A percentile compares a stretch with the other conserved stretches of the same genome.
These are phyloP conservation scores for Hololepta plana DNA, from an alignment of 2,888 invertebrate genomes.

Conservation along the genomic window DNA sequence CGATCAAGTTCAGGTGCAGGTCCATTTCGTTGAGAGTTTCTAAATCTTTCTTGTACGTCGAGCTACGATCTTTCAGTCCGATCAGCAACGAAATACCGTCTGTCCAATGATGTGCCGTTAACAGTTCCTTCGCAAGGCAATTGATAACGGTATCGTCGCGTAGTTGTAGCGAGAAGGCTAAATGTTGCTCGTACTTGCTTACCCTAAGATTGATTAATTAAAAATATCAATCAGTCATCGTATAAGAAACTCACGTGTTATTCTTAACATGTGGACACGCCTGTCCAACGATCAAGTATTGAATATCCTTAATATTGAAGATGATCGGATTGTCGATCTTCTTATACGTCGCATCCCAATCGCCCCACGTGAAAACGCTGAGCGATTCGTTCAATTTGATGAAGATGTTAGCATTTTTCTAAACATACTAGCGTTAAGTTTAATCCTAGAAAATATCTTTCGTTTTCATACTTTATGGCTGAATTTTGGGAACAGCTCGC, in stretches of 20 bases:
- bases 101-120: conserved; percentile 20
- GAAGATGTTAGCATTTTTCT: not conserved
- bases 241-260: conserved; percentile 14
- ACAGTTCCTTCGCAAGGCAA: conserved; percentile 19
- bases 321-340: not conserved
- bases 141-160: conserved; percentile 17
- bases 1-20: conserved; percentile 19
- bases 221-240: not conserved
- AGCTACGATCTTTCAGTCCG: conserved; percentile 16
- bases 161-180: conserved; percentile 20
- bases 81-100: conserved; percentile 20
- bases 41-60: conserved; percentile 18
- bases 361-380: too few relatives aligned
- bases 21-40: conserved; percentile 22
- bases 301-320: conserved; percentile 12
- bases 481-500: conserved; percentile 19
- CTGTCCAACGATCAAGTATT: conserved; percentile 20
- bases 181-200: not conserved
- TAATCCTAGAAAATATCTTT: conserved; percentile 1
- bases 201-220: conserved; percentile 2
- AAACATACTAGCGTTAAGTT: conserved; percentile 1
- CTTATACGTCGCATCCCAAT: too few relatives aligned
- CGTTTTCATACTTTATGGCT: conserved; percentile 19
- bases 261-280: conserved; percentile 21
- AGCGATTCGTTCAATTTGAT: conserved; percentile 3